phyloP scores from a whole-genome alignment of 2,888 invertebrate genomes.

The Drosophila putrida region DNA sequence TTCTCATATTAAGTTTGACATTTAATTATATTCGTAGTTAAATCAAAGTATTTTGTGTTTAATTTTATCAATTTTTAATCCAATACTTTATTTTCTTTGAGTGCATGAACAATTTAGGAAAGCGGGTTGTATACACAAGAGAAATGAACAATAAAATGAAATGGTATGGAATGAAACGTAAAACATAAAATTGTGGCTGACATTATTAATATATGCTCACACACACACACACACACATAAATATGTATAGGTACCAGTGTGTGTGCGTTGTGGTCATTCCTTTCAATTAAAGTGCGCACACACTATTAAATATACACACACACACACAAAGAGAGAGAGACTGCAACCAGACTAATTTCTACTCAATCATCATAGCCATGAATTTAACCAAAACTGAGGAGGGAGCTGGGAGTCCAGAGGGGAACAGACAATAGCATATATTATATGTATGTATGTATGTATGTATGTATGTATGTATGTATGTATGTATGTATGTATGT shows the following conservation, averaged over 20 bases:
- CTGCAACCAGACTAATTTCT: slow-evolving; percentile 12
- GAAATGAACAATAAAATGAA: slow-evolving; percentile 66
- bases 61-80: too few species aligned
- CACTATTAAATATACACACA: slow-evolving; percentile 13
- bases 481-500: too few species aligned
- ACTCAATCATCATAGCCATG: slow-evolving; percentile 22
- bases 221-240: not conserved
- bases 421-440: not conserved
- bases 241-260: slow-evolving; percentile 1
- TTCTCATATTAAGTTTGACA: too few species aligned
- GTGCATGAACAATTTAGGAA: not conserved
- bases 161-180: slow-evolving; percentile 74
- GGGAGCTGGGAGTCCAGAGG: not conserved
- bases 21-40: too few species aligned
- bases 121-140: slow-evolving; percentile 6
- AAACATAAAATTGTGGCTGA: slow-evolving; percentile 68
- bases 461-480: too few species aligned
- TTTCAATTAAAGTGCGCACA: slow-evolving; percentile 33
- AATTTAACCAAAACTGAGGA: slow-evolving; percentile 5
- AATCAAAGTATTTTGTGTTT: too few species aligned
- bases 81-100: too few species aligned
- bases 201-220: slow-evolving; percentile 68
- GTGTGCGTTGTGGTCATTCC: slow-evolving; percentile 20
- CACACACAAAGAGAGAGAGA: not conserved
- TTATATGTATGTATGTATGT: not conserved